phyloP scores from a whole-genome alignment of 2,888 invertebrate genomes.

The Boloria selene region DNA sequence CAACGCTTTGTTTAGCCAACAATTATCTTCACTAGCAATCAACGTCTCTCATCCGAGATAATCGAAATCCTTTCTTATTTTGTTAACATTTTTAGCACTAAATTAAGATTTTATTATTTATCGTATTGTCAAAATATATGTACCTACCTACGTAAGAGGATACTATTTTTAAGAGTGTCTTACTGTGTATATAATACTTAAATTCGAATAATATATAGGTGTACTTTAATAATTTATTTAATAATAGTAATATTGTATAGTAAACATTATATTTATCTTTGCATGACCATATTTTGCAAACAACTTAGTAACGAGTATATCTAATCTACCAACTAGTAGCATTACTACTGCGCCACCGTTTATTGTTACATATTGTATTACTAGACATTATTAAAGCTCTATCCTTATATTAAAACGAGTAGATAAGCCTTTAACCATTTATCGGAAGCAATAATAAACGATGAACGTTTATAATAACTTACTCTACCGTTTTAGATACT shows the following conservation, averaged over 20 bases:
- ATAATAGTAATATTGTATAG: too few species aligned
- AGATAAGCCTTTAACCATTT: constrained; percentile 36
- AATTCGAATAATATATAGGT: too few species aligned
- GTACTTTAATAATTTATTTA: too few species aligned
- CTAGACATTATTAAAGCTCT: constrained; percentile 33
- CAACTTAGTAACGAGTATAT: constrained; percentile 12
- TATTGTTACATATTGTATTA: constrained; percentile 29
- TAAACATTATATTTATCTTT: neutral
- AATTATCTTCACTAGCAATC: constrained; percentile 72
- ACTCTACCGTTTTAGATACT: constrained; percentile 35
- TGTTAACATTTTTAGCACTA: constrained; percentile 21
- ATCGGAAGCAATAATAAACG: constrained; percentile 36
- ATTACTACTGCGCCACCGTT: constrained; percentile 12
- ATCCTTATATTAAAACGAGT: constrained; percentile 37
- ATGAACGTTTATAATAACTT: constrained; percentile 34
- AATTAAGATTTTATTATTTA: constrained; percentile 13
- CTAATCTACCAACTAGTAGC: constrained; percentile 10
- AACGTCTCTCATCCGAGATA: constrained; percentile 52
- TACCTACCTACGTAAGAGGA: neutral
- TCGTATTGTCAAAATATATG: neutral
- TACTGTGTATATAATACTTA: too few species aligned
- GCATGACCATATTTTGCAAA: constrained; percentile 7
- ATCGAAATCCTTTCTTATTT: constrained; percentile 43
- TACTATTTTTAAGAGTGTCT: neutral
- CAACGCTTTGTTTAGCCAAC: constrained; percentile 74